Conservation (phyloP, 1,140 invertebrate genomes). For the Cyrtorhinus lividipennis region DNA sequence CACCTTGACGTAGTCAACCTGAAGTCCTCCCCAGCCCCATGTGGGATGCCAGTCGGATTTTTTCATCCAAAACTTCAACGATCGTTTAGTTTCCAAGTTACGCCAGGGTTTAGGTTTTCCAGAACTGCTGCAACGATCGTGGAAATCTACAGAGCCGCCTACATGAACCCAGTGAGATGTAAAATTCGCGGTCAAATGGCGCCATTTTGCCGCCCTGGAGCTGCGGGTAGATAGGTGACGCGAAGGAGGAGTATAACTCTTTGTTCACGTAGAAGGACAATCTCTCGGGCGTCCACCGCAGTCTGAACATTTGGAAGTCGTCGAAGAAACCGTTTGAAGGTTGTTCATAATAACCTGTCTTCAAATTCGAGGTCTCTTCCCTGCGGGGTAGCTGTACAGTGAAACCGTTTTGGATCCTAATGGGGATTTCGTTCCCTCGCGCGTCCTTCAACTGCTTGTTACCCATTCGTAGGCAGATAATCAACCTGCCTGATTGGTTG, state of each 20-base stretch:
- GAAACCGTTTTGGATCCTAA: background rate
- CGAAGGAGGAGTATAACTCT: background rate
- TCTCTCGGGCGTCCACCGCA: slow-evolving; percentile 28
- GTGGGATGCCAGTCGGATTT: slow-evolving; percentile 31
- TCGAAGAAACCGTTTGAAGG: slow-evolving; percentile 16
- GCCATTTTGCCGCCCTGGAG: slow-evolving; percentile 33
- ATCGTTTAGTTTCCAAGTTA: slow-evolving; percentile 29
- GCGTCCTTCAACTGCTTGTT: background rate
- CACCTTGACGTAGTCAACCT: slow-evolving; percentile 28
- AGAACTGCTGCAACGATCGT: slow-evolving; percentile 28
- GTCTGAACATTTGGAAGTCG: slow-evolving; percentile 29
- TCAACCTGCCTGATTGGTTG: background rate
- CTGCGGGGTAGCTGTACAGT: background rate
- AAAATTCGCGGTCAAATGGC: slow-evolving; percentile 41
- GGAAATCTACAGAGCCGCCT: slow-evolving; percentile 37
- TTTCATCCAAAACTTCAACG: slow-evolving; percentile 23
- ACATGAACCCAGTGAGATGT: slow-evolving; percentile 38
- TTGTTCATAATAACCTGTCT: background rate
- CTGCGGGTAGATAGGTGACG: slow-evolving; percentile 18
- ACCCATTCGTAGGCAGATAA: background rate
- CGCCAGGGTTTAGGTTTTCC: slow-evolving; percentile 35
- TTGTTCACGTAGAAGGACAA: background rate
- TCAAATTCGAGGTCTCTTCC: too few species aligned
- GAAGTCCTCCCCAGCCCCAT: slow-evolving; percentile 43
- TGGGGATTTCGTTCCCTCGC: background rate